phyloP scores from a whole-genome alignment of 2,888 invertebrate genomes.

The Ectemnius continuus region DNA sequence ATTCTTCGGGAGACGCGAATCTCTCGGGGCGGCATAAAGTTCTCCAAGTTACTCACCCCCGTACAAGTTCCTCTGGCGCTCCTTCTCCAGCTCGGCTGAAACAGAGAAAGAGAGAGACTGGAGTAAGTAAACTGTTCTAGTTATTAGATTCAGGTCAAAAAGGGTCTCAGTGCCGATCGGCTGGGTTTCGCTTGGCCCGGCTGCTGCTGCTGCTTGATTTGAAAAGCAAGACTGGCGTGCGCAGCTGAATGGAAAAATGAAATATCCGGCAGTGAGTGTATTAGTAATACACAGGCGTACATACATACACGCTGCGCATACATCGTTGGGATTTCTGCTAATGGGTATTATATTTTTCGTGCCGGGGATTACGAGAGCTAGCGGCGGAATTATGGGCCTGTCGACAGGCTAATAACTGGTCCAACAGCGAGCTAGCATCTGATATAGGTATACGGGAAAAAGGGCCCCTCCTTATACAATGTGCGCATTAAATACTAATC shows the following conservation, averaged over 20 bases:
- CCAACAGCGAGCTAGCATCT: slow-evolving; percentile 68
- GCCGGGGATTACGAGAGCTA: slow-evolving; percentile 60
- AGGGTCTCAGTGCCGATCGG: no score
- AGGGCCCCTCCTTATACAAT: slow-evolving; percentile 72
- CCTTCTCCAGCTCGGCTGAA: slow-evolving; percentile 50
- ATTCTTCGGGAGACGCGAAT: no score
- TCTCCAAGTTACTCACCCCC: slow-evolving; percentile 30
- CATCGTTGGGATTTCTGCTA: slow-evolving; percentile 66
- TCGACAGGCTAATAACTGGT: slow-evolving; percentile 76
- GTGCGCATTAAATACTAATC: slow-evolving; percentile 76
- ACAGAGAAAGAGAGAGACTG: slow-evolving; percentile 50
- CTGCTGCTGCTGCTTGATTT: no score
- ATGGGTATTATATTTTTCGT: slow-evolving; percentile 62
- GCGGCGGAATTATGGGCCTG: slow-evolving; percentile 74
- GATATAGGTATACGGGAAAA: slow-evolving; percentile 72
- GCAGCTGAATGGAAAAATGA: slow-evolving; percentile 30
- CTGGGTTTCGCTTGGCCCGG: background rate
- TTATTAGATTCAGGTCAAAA: no score
- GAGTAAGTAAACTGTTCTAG: slow-evolving; percentile 12
- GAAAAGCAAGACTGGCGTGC: slow-evolving; percentile 15
- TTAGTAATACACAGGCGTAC: no score
- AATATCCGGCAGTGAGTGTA: slow-evolving; percentile 35
- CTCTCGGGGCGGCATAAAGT: background rate
- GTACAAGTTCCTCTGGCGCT: background rate
- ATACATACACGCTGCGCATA: background rate